phyloP scores from a whole-genome alignment of 2,113 vertebrate genomes.

The Recurvirostra avosetta region DNA sequence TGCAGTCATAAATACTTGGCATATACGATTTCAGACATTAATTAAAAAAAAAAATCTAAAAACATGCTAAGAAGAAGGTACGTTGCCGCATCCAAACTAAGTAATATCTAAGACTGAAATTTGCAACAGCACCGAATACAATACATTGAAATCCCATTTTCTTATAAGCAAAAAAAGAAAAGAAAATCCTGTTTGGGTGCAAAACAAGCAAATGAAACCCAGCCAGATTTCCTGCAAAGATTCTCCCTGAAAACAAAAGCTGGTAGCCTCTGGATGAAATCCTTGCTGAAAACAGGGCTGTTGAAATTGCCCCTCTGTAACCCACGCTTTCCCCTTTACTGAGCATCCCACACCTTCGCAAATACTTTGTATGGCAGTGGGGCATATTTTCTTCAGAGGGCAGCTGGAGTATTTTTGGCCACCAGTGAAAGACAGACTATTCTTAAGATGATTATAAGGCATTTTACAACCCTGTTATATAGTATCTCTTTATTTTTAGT shows the following conservation, averaged over 20 bases:
- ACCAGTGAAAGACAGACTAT: background rate
- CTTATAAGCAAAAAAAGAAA: background rate
- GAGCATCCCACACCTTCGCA: background rate
- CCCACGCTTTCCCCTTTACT: background rate
- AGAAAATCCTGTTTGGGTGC: background rate
- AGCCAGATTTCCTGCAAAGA: background rate
- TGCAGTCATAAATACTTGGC: background rate
- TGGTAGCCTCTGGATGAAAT: background rate
- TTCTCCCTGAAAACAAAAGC: background rate
- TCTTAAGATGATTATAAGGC: background rate
- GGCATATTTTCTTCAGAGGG: background rate
- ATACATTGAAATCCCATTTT: background rate
- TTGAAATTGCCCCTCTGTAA: background rate
- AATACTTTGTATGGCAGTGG: background rate
- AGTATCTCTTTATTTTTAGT: background rate
- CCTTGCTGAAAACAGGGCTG: background rate
- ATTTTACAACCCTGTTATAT: background rate
- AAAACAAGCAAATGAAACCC: background rate
- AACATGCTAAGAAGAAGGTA: background rate
- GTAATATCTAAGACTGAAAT: background rate
- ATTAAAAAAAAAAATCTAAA: background rate
- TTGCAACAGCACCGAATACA: background rate
- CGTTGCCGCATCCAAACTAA: background rate
- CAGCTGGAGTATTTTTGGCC: conserved; percentile 5
- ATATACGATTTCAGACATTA: background rate